phyloP scores from a whole-genome alignment of 2,888 invertebrate species.

The Drosophila stalkeri region DNA sequence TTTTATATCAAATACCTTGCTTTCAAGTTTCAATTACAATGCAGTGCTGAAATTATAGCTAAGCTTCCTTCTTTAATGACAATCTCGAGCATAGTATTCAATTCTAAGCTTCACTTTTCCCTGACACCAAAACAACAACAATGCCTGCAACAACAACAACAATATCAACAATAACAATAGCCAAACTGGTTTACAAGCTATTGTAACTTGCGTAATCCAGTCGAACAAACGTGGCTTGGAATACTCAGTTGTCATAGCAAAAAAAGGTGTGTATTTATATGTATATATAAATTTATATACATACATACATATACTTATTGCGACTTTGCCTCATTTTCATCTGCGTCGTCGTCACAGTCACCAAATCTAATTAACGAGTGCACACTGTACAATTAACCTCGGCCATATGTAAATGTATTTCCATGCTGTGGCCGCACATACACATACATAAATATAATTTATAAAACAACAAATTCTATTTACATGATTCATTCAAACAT shows the following conservation, averaged over 20 bases:
- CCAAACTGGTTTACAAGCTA: conserved; percentile 61
- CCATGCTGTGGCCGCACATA: conserved; percentile 26
- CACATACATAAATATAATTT: conserved; percentile 8
- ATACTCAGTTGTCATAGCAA: conserved; percentile 24
- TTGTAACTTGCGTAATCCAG: conserved; percentile 65
- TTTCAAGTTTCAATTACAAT: conserved; percentile 36
- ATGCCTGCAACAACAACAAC: conserved; percentile 35
- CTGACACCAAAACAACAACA: conserved; percentile 51
- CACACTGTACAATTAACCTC: conserved; percentile 72
- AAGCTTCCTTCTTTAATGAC: conserved; percentile 62
- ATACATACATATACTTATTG: background rate
- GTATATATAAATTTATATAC: background rate
- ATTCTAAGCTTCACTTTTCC: conserved; percentile 40
- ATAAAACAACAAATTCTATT: conserved; percentile 4
- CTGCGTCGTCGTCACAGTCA: conserved; percentile 46
- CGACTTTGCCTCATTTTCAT: conserved; percentile 7
- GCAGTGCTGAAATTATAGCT: conserved; percentile 23
- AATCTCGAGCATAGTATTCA: conserved; percentile 32
- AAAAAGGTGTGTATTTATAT: background rate
- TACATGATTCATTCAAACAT: conserved; percentile 11
- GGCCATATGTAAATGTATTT: conserved; percentile 64
- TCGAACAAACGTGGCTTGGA: conserved; percentile 58
- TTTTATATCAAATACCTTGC: conserved; percentile 31
- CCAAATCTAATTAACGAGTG: conserved; percentile 69
- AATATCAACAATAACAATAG: conserved; percentile 35